Evolutionary conservation across 1,140 invertebrate genomes (phyloP), one percentile per base, ranked within the genome.

Genomic region (Phortica variegata): DNA sequence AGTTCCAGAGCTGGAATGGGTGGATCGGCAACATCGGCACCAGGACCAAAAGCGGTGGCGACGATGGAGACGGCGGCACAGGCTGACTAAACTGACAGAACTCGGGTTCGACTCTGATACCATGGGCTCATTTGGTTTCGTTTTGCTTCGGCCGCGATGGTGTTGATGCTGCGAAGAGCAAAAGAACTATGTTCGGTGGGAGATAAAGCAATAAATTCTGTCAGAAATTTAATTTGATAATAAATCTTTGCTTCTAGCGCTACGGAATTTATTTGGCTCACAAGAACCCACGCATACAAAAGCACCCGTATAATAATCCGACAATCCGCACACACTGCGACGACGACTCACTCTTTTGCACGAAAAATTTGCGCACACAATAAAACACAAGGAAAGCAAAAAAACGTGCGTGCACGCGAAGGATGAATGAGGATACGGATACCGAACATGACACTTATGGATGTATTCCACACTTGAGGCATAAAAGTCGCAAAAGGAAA

Each of bases 161-260:
- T 49, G 29, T 29, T 49, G 60, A 58, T 61, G 59, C 57, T 63
- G 63, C 59, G 57, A 52, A 73, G 59, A 66, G 60, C 60, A 65
- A 72, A 66, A 62, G 61, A 73, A 73, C 69, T 73, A 73, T 73
- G 70, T 61, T 68, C 65, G 70, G 66, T 57, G 61, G 72, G 65
- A 75, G 72, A 75, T 75, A 75, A 75, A 75, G 72, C 72, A 75
- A 75, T 75, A 75, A 75, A 75, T 75, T 74, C 65, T 74, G 72
- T 74, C 71, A 74, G 72, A 75, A 75, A 75, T 75, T 75, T 75
- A 74, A 75, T 75, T 75, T 75, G 72, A 72, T 75, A 74, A 75
- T 75, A 75, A 74, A 75, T 75, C 72, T 75, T 72, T 66, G 59
- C 68, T 75, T 70, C 71, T 74, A 75, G 72, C 68, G 66, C 68